These are phyloP conservation scores for Phalacrocorax brasilianus DNA, from an alignment of 2,113 vertebrate species.

Conservation along the genomic window DNA sequence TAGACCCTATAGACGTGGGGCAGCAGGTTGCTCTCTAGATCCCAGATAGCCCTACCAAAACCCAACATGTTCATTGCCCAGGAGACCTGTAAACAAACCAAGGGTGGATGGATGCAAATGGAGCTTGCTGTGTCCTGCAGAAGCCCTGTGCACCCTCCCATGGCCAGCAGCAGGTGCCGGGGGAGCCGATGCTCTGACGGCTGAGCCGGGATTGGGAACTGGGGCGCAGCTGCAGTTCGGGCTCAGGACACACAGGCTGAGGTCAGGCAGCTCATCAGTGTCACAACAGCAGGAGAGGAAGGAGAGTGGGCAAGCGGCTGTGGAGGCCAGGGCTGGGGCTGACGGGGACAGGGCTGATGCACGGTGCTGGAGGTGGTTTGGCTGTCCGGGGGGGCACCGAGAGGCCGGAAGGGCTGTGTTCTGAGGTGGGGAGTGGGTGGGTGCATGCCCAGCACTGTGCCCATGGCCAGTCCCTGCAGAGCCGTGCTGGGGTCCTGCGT, in stretches of 20 bases:
- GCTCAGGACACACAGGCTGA: accelerated
- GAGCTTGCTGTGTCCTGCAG: background rate
- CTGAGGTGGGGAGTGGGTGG: accelerated
- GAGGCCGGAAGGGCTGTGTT: accelerated
- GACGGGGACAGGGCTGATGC: background rate
- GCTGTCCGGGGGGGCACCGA: accelerated
- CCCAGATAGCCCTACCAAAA: background rate
- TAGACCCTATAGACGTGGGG: background rate
- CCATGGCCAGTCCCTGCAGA: accelerated
- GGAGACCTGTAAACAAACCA: background rate
- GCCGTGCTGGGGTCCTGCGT: background rate
- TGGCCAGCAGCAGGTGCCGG: accelerated
- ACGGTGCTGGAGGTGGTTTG: background rate
- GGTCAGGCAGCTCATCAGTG: background rate
- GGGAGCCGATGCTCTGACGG: background rate
- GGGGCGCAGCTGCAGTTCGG: accelerated
- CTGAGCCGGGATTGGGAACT: background rate
- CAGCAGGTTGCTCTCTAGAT: background rate
- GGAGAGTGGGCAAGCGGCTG: background rate
- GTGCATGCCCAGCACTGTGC: accelerated
- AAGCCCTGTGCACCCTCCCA: background rate
- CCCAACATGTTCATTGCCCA: accelerated
- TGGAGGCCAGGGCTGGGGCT: background rate
- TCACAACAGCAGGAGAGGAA: background rate
- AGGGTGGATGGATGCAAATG: background rate